phyloP scores from a whole-genome alignment of 2,113 vertebrate species.

The Irena cyanogastra region DNA sequence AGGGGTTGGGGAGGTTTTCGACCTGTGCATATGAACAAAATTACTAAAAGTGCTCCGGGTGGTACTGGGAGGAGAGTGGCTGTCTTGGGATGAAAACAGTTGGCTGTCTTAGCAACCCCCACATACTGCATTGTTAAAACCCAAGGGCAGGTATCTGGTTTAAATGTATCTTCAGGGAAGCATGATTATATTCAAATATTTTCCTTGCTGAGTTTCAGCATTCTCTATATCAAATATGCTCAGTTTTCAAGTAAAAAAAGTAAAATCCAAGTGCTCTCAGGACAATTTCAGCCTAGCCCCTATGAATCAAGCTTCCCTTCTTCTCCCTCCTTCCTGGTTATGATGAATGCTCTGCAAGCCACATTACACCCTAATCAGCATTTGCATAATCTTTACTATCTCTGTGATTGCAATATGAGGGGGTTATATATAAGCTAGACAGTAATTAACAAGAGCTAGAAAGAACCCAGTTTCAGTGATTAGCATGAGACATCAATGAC shows the following conservation, averaged over 20 bases:
- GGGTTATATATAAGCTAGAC: slow-evolving; percentile 45
- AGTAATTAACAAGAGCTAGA: slow-evolving; percentile 36
- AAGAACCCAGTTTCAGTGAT: not conserved
- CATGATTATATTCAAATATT: not conserved
- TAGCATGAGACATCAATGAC: slow-evolving; percentile 4
- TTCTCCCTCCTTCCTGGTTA: not conserved
- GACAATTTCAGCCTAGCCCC: not conserved
- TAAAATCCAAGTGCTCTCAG: not conserved
- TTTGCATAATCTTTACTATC: slow-evolving; percentile 55
- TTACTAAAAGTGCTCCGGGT: not conserved
- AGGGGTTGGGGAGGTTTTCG: not conserved
- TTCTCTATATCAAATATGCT: not conserved
- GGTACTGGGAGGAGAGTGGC: not conserved
- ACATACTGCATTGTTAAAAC: not conserved
- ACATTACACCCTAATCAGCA: not conserved
- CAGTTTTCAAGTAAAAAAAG: not conserved
- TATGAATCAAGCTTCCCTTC: not conserved
- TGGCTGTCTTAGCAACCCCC: not conserved
- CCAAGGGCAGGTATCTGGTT: not conserved
- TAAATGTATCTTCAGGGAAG: not conserved
- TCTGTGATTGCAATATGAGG: slow-evolving; percentile 12
- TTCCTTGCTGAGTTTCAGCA: not conserved
- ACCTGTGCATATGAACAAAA: not conserved
- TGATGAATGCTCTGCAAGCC: not conserved
- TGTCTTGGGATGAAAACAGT: not conserved